Evolutionary conservation across 2,888 invertebrate species (phyloP).

Genomic region (Malthinus seriepunctatus): DNA sequence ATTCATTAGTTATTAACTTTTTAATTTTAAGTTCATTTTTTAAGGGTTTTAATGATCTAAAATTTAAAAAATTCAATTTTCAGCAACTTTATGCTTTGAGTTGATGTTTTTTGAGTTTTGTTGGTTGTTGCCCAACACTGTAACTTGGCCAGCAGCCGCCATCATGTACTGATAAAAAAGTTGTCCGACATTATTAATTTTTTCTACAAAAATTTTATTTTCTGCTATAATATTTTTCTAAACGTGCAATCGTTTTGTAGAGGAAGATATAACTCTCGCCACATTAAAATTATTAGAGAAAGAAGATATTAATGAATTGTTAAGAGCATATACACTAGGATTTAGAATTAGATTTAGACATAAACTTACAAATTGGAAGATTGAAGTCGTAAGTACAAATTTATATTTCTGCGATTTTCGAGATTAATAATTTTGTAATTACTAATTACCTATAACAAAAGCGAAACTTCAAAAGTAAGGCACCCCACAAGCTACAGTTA

Average conservation of each 20-base stretch:
- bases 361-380: background rate
- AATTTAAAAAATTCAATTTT: background rate
- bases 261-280: background rate
- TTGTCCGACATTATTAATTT: background rate
- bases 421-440: too few species aligned
- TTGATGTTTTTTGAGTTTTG: background rate
- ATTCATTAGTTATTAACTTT: background rate
- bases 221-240: background rate
- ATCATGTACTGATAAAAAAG: too few species aligned
- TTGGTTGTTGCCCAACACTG: too few species aligned
- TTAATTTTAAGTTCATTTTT: background rate
- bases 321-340: background rate
- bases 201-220: background rate
- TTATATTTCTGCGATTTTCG: too few species aligned
- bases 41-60: background rate
- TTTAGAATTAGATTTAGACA: background rate
- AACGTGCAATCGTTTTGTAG: background rate
- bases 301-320: background rate
- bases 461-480: too few species aligned
- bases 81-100: background rate
- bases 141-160: too few species aligned
- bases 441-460: too few species aligned
- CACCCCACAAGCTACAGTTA: too few species aligned
- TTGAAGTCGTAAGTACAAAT: background rate
- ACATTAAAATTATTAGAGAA: background rate